phyloP scores from a whole-genome alignment of 2,888 invertebrate genomes.

The Euclidia mi region DNA sequence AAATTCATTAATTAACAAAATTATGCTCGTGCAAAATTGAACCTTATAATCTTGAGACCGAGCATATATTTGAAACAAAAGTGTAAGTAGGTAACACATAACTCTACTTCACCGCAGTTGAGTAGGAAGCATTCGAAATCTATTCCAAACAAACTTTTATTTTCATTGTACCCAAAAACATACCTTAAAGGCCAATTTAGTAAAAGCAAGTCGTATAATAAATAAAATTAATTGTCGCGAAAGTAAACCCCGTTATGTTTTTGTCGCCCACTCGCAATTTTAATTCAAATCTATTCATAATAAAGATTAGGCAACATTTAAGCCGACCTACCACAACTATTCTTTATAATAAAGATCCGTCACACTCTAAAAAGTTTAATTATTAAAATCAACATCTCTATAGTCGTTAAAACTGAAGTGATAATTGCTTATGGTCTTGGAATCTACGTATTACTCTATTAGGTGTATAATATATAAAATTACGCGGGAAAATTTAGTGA shows the following conservation, averaged over 20 bases:
- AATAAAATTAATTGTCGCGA: constrained; percentile 22
- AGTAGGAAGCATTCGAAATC: too few species aligned
- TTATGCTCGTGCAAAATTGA: too few species aligned
- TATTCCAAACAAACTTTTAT: too few species aligned
- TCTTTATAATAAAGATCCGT: constrained; percentile 3
- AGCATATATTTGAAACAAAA: too few species aligned
- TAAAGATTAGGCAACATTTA: neutral
- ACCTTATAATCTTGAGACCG: too few species aligned
- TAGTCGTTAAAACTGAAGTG: neutral
- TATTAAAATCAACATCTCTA: neutral
- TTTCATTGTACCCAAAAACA: too few species aligned
- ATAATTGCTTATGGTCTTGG: too few species aligned
- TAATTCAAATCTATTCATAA: constrained; percentile 3
- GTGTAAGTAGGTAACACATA: too few species aligned
- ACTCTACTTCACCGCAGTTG: too few species aligned
- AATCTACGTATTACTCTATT: too few species aligned
- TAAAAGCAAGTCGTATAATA: constrained; percentile 31
- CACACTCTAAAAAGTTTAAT: constrained; percentile 13
- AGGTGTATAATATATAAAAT: too few species aligned
- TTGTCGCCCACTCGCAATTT: constrained; percentile 25
- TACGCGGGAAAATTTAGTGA: neutral
- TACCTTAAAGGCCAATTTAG: neutral
- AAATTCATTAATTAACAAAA: too few species aligned
- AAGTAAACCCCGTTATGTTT: constrained; percentile 27
- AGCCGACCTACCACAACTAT: constrained; percentile 39